A percentile compares a stretch with the other conserved stretches of the same genome.
phyloP scores from a whole-genome alignment of 1,140 invertebrate species.

The Leptoteleia sp. region DNA sequence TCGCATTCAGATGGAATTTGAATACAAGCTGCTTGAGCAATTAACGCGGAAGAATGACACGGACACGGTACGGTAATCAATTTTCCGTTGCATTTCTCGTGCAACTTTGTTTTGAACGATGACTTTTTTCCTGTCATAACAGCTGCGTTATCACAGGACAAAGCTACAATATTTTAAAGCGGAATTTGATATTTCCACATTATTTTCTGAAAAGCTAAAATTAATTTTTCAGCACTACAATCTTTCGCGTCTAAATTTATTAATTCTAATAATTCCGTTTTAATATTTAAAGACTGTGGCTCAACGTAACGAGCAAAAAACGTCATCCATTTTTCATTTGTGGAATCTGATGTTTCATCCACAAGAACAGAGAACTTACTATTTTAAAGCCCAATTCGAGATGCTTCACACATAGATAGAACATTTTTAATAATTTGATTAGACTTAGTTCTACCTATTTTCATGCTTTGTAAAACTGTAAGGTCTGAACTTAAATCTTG shows the following conservation, averaged over 20 bases:
- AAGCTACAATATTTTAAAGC: no score
- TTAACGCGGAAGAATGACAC: slow-evolving; percentile 60
- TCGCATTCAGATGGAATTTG: slow-evolving; percentile 14
- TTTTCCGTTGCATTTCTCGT: slow-evolving; percentile 15
- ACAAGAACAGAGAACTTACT: slow-evolving; percentile 25
- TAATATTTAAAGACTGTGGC: slow-evolving; percentile 6
- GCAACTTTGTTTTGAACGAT: slow-evolving; percentile 38
- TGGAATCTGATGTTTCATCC: slow-evolving; percentile 18
- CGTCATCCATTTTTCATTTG: slow-evolving; percentile 28
- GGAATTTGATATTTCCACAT: slow-evolving; percentile 32
- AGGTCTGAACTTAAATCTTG: neutral
- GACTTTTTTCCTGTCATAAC: slow-evolving; percentile 26
- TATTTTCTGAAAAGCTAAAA: slow-evolving; percentile 22
- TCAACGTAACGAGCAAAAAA: slow-evolving; percentile 24
- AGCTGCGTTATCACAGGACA: no score
- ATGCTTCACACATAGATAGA: neutral
- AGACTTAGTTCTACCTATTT: slow-evolving; percentile 19
- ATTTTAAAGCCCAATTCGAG: neutral
- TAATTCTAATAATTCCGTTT: no score
- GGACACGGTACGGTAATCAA: slow-evolving; percentile 45
- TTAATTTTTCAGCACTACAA: slow-evolving; percentile 29
- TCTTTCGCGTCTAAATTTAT: no score
- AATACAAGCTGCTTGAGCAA: slow-evolving; percentile 54
- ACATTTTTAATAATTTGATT: neutral
- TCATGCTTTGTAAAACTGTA: slow-evolving; percentile 17